Conservation (phyloP, 2,113 vertebrate species). For the Corythaixoides concolor region DNA sequence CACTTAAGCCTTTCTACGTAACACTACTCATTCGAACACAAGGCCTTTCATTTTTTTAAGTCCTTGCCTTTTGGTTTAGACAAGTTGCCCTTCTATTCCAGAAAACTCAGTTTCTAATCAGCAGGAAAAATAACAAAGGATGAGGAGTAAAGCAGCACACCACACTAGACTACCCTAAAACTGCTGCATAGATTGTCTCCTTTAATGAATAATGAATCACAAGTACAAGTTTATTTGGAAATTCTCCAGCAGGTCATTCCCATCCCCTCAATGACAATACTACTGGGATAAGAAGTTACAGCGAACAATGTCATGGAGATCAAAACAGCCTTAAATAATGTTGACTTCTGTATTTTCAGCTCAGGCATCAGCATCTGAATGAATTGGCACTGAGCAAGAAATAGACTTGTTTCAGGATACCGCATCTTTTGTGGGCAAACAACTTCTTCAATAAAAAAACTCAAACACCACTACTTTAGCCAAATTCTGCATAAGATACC, state of each 20-base stretch:
- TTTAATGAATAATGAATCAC: slow-evolving; percentile 69
- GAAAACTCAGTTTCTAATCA: slow-evolving; percentile 1
- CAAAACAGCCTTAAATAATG: slow-evolving; percentile 55
- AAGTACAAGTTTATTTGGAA: slow-evolving; percentile 57
- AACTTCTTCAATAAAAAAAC: not conserved
- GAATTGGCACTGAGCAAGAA: not conserved
- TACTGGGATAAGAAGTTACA: slow-evolving; percentile 39
- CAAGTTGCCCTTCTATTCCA: not conserved
- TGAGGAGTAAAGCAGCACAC: not conserved
- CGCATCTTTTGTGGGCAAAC: not conserved
- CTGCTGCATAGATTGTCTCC: not conserved
- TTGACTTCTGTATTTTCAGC: slow-evolving; percentile 39
- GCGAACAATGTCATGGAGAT: slow-evolving; percentile 40
- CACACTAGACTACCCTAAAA: slow-evolving; percentile 2
- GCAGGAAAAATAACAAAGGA: not conserved
- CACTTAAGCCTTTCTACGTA: not conserved
- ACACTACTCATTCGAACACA: not conserved
- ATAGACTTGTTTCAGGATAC: not conserved
- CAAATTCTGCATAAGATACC: not conserved
- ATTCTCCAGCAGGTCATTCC: slow-evolving; percentile 53
- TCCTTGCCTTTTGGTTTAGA: not conserved
- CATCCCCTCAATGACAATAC: slow-evolving; percentile 41
- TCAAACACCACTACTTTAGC: not conserved
- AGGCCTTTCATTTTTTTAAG: not conserved
- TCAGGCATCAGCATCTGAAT: slow-evolving; percentile 6